Evolutionary conservation across 2,888 invertebrate genomes (phyloP).

Genomic region (Lepidonotus clava): DNA sequence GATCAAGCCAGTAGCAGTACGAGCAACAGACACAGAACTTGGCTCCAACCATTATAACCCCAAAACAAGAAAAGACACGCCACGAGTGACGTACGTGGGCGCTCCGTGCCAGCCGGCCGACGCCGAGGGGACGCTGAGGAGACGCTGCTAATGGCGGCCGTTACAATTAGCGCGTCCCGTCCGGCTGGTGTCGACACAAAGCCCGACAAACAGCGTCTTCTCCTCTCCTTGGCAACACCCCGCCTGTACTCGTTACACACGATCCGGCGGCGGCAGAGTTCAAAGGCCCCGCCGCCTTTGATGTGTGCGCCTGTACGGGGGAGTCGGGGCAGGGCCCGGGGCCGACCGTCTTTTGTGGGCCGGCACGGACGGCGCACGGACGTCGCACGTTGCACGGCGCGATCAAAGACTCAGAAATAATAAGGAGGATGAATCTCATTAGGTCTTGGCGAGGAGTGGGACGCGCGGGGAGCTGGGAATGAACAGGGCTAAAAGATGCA

Average conservation of each 20-base stretch:
- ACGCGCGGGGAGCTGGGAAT: neutral
- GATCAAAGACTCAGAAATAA: constrained; percentile 23
- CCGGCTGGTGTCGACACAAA: neutral
- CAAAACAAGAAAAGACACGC: neutral
- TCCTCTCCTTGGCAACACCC: neutral
- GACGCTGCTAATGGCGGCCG: neutral
- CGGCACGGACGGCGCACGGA: neutral
- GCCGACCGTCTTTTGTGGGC: constrained; percentile 38
- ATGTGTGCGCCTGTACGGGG: neutral
- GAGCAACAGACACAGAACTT: no score
- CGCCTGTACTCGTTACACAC: constrained; percentile 27
- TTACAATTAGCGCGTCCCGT: neutral
- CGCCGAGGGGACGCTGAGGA: neutral
- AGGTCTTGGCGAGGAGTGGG: neutral
- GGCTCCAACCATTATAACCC: neutral
- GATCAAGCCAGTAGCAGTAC: no score
- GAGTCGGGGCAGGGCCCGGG: neutral
- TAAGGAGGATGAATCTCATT: constrained; percentile 40
- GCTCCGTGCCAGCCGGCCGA: neutral
- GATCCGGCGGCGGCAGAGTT: constrained; percentile 11
- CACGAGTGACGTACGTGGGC: neutral
- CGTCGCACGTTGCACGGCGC: neutral
- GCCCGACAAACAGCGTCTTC: neutral
- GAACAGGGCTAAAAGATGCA: no score
- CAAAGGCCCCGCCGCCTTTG: constrained; percentile 44